phyloP scores from a whole-genome alignment of 2,888 invertebrate species.

The Heteropelma amictum region DNA sequence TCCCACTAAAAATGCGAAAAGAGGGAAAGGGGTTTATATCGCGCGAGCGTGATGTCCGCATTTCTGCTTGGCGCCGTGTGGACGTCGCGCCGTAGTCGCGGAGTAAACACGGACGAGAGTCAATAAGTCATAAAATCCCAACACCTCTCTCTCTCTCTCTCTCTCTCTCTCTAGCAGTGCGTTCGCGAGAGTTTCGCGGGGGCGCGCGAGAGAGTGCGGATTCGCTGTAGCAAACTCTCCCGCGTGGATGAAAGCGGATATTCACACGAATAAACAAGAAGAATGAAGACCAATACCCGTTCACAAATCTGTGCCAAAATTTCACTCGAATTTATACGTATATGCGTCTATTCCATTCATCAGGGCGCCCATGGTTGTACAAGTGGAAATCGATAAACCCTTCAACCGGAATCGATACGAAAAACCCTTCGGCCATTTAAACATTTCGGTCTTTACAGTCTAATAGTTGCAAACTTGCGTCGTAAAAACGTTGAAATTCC shows the following conservation, averaged over 20 bases:
- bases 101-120: conserved; percentile 72
- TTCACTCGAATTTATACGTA: conserved; percentile 12
- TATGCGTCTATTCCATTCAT: conserved; percentile 43
- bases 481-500: too few species aligned
- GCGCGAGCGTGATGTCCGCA: conserved; percentile 64
- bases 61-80: conserved; percentile 72
- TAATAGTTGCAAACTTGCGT: not conserved
- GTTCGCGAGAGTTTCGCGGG: conserved; percentile 48
- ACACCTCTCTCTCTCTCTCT: conserved; percentile 55
- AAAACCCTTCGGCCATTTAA: not conserved
- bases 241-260: conserved; percentile 29
- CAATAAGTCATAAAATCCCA: conserved; percentile 75
- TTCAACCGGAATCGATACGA: conserved; percentile 28
- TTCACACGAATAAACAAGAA: conserved; percentile 43
- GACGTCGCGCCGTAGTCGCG: conserved; percentile 66
- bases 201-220: conserved; percentile 21
- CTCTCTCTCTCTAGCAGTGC: not conserved
- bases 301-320: conserved; percentile 54
- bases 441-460: not conserved
- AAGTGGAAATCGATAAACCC: conserved; percentile 35
- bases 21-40: conserved; percentile 18
- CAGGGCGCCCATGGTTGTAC: not conserved
- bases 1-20: not conserved
- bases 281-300: conserved; percentile 32
- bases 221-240: conserved; percentile 12